Evolutionary conservation across 2,888 invertebrate species (phyloP), one percentile per base, ranked within the genome.

Genomic region (Mesorhabditis spiculigera): DNA sequence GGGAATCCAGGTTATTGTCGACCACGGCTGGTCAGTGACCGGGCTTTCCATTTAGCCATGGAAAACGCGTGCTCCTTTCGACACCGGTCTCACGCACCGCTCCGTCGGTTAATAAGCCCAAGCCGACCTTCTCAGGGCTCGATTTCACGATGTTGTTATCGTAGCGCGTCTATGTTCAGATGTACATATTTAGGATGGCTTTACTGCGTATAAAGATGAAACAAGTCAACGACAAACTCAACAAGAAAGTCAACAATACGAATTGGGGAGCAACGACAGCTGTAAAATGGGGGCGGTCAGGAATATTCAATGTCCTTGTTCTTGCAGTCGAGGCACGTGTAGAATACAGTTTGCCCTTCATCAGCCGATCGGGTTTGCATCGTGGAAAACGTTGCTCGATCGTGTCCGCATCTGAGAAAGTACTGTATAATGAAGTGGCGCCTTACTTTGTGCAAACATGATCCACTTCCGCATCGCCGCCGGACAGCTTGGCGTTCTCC

Each of bases 321-420:
- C 91, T 91, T 92, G 91, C 97, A 98, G 85, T 92, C 91, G 41
- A 92, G 91, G 88, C 98, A 98, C 2, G 94, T 94, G 85, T 93
- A 98, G 88, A 98, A 97, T 4, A 98, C 94, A 1, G 97, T 98
- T 87, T 98, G 97, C 0, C 97, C 97, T 91, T 98, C 98, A 90
- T 98, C 97, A 41, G 96, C 97, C 0, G 96, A 96, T 79, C 97
- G 89, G 43, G 97, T 89, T 87, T 98, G 97, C 68, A 95, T 87
- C 0, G 97, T 96, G 5, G 94, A 93, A 64, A 74, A 80, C 5
- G 80, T 73, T 5, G 80, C 80, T 71, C 78, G 77, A n/a, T 65
- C 68, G 68, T 80, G 75, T 5, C 77, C 78, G 62, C 80, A 78
- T 71, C 78, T 75, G 50, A 66, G 71, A 50, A 65, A 41, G 44